Conservation (phyloP, 2,113 vertebrate genomes). For the Rana temporaria region DNA sequence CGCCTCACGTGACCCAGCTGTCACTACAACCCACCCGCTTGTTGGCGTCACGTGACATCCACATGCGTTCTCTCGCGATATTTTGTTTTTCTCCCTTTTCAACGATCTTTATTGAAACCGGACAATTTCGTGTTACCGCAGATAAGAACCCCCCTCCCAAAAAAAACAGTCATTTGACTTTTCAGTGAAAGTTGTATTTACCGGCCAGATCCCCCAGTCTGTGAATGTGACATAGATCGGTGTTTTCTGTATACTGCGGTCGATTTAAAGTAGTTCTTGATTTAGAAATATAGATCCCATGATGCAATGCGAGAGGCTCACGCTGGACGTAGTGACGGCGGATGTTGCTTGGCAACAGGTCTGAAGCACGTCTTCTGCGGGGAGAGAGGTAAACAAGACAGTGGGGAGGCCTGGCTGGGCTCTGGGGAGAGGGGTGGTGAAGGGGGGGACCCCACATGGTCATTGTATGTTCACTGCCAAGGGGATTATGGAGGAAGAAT, state of each 20-base stretch:
- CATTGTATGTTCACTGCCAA: too few relatives aligned
- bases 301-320: not conserved
- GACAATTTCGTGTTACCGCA: not conserved
- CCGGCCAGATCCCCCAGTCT: too few relatives aligned
- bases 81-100: not conserved
- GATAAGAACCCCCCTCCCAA: too few relatives aligned
- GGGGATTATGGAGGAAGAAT: too few relatives aligned
- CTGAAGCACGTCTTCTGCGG: not conserved
- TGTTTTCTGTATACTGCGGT: too few relatives aligned
- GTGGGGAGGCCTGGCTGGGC: not conserved
- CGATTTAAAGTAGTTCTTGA: too few relatives aligned
- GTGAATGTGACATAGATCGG: too few relatives aligned
- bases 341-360: conserved; percentile 24
- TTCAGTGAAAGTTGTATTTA: too few relatives aligned
- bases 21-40: conserved; percentile 60
- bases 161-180: too few relatives aligned
- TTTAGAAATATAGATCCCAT: not conserved
- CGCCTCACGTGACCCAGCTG: conserved; percentile 64
- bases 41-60: conserved; percentile 33
- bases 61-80: conserved; percentile 27
- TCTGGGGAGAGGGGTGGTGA: not conserved
- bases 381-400: not conserved
- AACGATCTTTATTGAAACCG: conserved; percentile 8
- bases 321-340: not conserved
- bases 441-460: not conserved